Percentiles rank a stretch among this genome's conserved stretches.
These are phyloP conservation scores for Caenorhabditis doughertyi DNA, from an alignment of 2,888 invertebrate genomes.

Conservation along the genomic window DNA sequence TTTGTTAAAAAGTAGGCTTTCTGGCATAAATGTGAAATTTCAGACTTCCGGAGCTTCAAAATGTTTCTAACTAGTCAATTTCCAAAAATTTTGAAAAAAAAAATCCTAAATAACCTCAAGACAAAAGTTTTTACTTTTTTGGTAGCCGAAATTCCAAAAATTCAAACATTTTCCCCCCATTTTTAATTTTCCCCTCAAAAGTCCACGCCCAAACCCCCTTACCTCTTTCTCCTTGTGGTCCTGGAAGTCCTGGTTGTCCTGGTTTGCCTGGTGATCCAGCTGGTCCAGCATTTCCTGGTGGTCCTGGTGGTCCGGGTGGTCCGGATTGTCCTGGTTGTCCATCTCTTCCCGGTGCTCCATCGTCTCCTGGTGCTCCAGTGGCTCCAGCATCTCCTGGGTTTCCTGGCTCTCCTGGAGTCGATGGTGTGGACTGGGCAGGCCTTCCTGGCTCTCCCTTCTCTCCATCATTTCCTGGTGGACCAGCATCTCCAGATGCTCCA, in stretches of 20 bases:
- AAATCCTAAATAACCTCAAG: too few species aligned
- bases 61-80: too few species aligned
- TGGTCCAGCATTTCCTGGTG: constrained; percentile 78
- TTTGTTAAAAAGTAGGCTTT: too few species aligned
- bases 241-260: constrained; percentile 77
- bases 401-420: constrained; percentile 81
- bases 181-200: too few species aligned
- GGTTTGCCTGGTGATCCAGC: constrained; percentile 70
- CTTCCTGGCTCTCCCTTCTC: constrained; percentile 78
- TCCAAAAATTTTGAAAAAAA: too few species aligned
- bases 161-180: too few species aligned
- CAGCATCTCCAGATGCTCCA: constrained; percentile 76
- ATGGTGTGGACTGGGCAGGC: constrained; percentile 76
- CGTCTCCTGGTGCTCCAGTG: constrained; percentile 76
- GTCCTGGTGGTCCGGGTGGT: constrained; percentile 78
- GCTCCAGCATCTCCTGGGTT: constrained; percentile 78
- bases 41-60: too few species aligned
- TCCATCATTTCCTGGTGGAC: constrained; percentile 76
- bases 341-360: constrained; percentile 80
- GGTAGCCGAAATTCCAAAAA: too few species aligned
- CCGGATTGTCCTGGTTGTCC: constrained; percentile 78
- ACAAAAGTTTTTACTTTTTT: too few species aligned
- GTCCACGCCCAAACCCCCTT: too few species aligned
- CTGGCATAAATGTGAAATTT: too few species aligned
- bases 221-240: constrained; percentile 76